Base-by-base conservation (phyloP, 2,797 vertebrate species). In the Euthynnus affinis region DNA sequence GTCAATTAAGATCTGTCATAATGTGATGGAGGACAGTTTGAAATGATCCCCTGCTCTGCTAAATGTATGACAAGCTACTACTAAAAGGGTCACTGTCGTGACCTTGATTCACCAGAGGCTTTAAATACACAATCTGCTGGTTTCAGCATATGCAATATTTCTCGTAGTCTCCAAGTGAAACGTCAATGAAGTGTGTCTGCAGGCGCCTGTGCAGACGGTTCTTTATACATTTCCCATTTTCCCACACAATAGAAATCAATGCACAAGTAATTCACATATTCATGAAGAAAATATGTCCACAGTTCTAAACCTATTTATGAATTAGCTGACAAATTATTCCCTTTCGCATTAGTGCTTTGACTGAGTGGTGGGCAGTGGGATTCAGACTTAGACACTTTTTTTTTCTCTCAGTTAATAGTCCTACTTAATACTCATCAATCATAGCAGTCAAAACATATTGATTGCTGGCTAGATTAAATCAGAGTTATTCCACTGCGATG, bases 1-100 rank as follows among this genome's bases (percentile, higher is more conserved):
- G 92, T 94, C 94, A 94, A 94, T 95, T 95, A 93, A 92, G 92
- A 94, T 92, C 83, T 88, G 89, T 94, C 93, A 93, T 95, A 95
- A 94, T 91, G 87, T 93, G 92, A 95, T 93, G 91, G 88, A 93
- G 89, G 92, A 93, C 91, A 91, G 89, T 93, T 95, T 94, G 91
- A 93, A 95, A 94, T 92, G 88, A 95, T 95, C 88, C 89, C 87
- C 80, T 85, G 86, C 84, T 87, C 87, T 84, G 88, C 89, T 94
- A 91, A 93, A 94, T 88, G 90, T 92, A 92, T 88, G 94, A 93
- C 91, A 88, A 84, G 81, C 89, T 82, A 82, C 91, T 91, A 92
- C 94, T 94, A 94, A 95, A 95, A 94, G 94, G 94, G 94, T 95
- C 93, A 89, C 40, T 10, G 48, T n/a, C n/a, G 61, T 85, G 89